phyloP scores from a whole-genome alignment of 2,113 vertebrate genomes.

The Phalacrocorax carbo region DNA sequence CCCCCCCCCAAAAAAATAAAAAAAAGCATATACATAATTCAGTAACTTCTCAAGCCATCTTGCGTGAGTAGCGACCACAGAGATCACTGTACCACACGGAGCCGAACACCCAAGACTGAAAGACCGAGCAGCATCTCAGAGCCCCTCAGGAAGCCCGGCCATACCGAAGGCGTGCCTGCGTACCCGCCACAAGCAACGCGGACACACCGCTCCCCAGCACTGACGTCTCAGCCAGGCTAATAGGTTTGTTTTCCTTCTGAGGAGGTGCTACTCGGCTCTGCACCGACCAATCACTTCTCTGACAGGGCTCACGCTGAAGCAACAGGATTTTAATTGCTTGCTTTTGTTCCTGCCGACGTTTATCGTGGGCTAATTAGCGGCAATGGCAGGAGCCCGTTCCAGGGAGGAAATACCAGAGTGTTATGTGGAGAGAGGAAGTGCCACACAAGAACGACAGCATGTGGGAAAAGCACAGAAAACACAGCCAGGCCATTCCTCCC shows the following conservation, averaged over 20 bases:
- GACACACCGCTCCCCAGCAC: background rate
- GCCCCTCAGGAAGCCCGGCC: background rate
- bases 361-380: slow-evolving; percentile 29
- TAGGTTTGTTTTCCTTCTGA: background rate
- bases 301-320: background rate
- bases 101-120: background rate
- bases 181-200: fast-evolving
- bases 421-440: background rate
- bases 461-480: background rate
- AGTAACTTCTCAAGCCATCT: background rate
- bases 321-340: background rate
- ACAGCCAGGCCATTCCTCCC: background rate
- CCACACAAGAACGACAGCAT: fast-evolving
- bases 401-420: slow-evolving; percentile 41
- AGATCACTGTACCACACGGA: fast-evolving
- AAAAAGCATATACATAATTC: fast-evolving
- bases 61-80: background rate
- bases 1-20: background rate
- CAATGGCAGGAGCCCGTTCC: background rate
- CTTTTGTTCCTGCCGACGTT: slow-evolving; percentile 29
- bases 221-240: background rate
- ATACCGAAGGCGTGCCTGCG: background rate
- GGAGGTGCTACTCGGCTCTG: background rate
- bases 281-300: background rate
- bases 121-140: background rate